A percentile compares a stretch with the other conserved stretches of the same genome.
phyloP scores from a whole-genome alignment of 2,797 vertebrate genomes.

The Halcyon smyrnensis region DNA sequence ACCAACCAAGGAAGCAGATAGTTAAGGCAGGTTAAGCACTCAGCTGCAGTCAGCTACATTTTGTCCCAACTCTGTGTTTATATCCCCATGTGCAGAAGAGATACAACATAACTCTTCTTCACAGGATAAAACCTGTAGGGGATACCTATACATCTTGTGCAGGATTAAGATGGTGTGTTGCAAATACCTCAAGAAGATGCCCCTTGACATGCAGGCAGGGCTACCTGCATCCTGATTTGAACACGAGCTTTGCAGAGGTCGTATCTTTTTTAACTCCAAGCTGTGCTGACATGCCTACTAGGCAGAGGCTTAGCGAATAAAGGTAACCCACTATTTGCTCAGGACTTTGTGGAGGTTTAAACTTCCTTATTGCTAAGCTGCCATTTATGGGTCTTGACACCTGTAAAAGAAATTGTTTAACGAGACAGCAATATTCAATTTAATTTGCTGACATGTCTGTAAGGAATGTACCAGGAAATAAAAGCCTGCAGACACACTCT shows the following conservation, averaged over 20 bases:
- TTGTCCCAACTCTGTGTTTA: background rate
- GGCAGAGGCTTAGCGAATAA: background rate
- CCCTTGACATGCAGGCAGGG: background rate
- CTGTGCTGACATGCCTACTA: background rate
- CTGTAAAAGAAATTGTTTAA: background rate
- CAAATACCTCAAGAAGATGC: background rate
- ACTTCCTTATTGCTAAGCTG: background rate
- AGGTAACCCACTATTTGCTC: background rate
- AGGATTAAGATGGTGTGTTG: background rate
- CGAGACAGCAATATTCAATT: background rate
- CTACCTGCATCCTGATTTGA: background rate
- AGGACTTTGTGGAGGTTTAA: background rate
- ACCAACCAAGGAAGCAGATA: background rate
- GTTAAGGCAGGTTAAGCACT: background rate
- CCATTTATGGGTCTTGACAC: background rate
- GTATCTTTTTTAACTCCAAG: background rate
- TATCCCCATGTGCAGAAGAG: background rate
- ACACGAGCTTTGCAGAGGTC: background rate
- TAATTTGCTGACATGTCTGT: background rate
- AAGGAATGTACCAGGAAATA: background rate
- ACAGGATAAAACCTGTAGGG: background rate
- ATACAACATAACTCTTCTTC: background rate
- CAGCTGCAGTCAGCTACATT: background rate
- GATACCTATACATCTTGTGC: background rate
- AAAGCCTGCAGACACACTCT: background rate